Conservation (phyloP, 2,888 invertebrate species). For the Xestoiulus laeticollis region DNA sequence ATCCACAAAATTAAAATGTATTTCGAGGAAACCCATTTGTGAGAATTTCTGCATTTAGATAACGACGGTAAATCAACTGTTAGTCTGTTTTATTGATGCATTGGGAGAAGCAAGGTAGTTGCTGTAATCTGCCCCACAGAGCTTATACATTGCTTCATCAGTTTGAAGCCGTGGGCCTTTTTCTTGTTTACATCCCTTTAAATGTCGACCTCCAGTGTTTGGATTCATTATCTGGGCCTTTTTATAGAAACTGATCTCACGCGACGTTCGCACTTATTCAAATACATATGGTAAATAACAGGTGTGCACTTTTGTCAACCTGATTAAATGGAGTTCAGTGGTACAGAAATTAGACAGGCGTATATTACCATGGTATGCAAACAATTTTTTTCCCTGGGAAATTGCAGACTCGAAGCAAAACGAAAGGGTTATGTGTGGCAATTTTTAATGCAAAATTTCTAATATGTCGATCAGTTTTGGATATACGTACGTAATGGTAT, state of each 20-base stretch:
- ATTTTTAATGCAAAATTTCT: no score
- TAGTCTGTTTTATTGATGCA: neutral
- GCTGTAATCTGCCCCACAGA: neutral
- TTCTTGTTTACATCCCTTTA: neutral
- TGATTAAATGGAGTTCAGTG: neutral
- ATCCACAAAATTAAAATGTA: neutral
- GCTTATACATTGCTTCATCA: neutral
- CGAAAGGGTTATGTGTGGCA: no score
- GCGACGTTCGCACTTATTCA: neutral
- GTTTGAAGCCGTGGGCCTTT: neutral
- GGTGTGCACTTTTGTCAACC: neutral
- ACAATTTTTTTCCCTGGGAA: neutral
- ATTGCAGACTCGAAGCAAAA: no score
- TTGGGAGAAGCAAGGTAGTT: neutral
- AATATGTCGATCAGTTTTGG: no score
- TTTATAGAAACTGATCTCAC: slow-evolving; percentile 12
- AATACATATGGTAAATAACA: neutral
- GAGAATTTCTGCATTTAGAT: neutral
- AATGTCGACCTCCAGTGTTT: neutral
- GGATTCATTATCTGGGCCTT: slow-evolving; percentile 26
- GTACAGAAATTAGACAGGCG: neutral
- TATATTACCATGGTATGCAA: neutral
- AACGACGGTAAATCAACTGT: neutral
- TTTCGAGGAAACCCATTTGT: neutral
- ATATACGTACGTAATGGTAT: no score